Base-by-base conservation (phyloP, 2,797 vertebrate genomes). In the Remorina albescens region DNA sequence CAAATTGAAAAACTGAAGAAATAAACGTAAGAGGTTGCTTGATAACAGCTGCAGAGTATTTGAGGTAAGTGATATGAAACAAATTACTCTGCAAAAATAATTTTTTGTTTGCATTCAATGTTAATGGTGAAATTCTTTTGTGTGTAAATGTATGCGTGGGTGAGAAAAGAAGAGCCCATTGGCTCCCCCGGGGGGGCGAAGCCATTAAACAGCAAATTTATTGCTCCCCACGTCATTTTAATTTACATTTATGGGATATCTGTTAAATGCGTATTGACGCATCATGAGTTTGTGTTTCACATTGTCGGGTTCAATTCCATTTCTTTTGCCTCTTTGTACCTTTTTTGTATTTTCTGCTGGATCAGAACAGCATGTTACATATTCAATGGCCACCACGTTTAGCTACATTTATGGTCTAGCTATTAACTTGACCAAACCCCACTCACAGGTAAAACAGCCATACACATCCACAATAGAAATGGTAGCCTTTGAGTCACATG, bases 1-100 rank as follows among this genome's bases (percentile, higher is more conserved):
- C 83, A 84, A 91, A 91, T 84, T 90, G 85, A 81, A 89, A 90
- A 87, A 72, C 60, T 51, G 50, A 62, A 56, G 62, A 86, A 86
- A 77, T 70, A 65, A 80, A 90, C 79, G 47, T 59, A 74, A 56
- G 51, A 67, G 39, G 37, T n/a, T 51, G 53, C 61, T 46, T 59
- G 56, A 44, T 80, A 71, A 37, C 63, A 37, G 70, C 78, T 78
- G 64, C 18, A 74, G 53, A 78, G 67, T 63, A 58, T 16, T 58
- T 34, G 67, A 69, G 46, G 36, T 60, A 74, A 83, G 82, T 78
- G 51, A 82, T 57, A 71, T 42, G 30, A 58, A 30, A 47, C 25
- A 47, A 49, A 41, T 32, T 51, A 8, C 18, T 39, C 39, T 51
- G 44, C 16, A 18, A 19, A 60, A 66, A 67, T 72, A 11, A 49